Evolutionary conservation across 2,797 vertebrate genomes (phyloP).

Genomic region (Cossypha caffra): DNA sequence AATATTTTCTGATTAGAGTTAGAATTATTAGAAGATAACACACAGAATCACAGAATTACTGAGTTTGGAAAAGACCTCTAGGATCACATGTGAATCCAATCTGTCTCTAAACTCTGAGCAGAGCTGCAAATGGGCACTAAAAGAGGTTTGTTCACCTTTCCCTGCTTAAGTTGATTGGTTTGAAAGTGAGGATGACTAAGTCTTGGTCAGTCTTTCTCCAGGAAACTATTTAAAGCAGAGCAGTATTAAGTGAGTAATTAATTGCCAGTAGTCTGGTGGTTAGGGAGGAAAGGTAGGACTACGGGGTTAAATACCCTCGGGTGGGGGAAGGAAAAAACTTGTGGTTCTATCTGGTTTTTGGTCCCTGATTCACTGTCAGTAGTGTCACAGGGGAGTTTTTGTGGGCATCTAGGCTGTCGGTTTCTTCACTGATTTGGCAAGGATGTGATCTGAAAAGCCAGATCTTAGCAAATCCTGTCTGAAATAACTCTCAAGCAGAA

Average conservation of each 20-base stretch:
- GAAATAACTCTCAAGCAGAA: background rate
- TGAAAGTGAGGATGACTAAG: background rate
- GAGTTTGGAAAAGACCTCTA: background rate
- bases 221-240: background rate
- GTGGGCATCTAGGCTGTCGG: background rate
- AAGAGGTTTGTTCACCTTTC: background rate
- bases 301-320: background rate
- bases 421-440: background rate
- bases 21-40: background rate
- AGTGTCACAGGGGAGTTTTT: background rate
- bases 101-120: background rate
- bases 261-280: background rate
- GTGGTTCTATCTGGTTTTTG: background rate
- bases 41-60: background rate
- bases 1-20: background rate
- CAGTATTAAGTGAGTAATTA: background rate
- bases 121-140: background rate
- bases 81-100: background rate
- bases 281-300: background rate
- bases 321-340: background rate
- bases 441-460: background rate
- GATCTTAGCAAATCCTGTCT: background rate
- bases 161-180: background rate
- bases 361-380: background rate
- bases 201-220: background rate